These are phyloP conservation scores for Neogobius melanostomus DNA, from an alignment of 2,113 vertebrate species.

Conservation along the genomic window DNA sequence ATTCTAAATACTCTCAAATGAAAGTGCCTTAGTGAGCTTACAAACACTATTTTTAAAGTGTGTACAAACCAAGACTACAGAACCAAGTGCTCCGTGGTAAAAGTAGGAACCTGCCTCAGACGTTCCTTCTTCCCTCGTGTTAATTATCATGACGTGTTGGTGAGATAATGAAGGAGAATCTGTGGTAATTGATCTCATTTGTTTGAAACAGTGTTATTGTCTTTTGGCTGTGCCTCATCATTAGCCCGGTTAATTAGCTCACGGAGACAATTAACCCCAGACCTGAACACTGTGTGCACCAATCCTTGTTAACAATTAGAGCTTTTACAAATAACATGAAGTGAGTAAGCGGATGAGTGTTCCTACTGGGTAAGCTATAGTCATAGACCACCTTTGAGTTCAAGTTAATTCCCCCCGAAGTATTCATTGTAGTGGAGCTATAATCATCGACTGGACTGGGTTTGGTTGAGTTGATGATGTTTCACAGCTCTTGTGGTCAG, in stretches of 20 bases:
- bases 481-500: no score
- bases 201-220: constrained; percentile 58
- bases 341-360: constrained; percentile 14
- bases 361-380: neutral
- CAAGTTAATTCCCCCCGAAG: no score
- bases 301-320: constrained; percentile 58
- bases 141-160: constrained; percentile 47
- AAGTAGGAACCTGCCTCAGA: constrained; percentile 3
- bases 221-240: constrained; percentile 48
- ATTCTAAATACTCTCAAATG: no score
- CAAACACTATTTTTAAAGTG: no score
- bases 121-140: constrained; percentile 34
- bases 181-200: constrained; percentile 71
- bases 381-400: neutral
- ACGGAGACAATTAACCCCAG: constrained; percentile 69
- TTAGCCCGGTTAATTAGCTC: constrained; percentile 62
- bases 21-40: no score
- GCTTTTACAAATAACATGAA: constrained; percentile 32
- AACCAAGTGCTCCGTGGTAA: neutral
- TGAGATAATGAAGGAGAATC: constrained; percentile 8
- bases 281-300: constrained; percentile 57
- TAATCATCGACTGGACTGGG: no score
- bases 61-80: no score
- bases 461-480: no score
- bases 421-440: no score